Evolutionary conservation across 2,797 vertebrate genomes (phyloP).

Genomic region (Amniataba percoides): DNA sequence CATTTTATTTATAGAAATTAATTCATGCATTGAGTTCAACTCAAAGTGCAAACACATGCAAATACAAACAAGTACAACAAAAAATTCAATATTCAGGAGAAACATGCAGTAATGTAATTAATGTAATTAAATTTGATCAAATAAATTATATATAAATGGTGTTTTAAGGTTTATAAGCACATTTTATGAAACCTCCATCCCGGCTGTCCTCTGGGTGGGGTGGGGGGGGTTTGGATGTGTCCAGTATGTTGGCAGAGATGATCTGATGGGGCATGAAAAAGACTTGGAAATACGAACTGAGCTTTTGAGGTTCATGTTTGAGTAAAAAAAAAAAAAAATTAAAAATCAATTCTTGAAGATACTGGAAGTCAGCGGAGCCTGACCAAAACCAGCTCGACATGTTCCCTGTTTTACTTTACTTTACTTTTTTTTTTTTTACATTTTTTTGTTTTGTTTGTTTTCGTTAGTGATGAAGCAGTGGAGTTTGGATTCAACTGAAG

Average conservation of each 20-base stretch:
- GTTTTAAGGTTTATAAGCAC: neutral
- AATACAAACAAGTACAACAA: neutral
- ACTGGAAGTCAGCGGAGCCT: slow-evolving; percentile 2
- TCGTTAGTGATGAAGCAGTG: neutral
- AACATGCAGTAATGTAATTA: neutral
- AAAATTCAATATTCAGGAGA: neutral
- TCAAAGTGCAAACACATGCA: neutral
- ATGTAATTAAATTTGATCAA: neutral
- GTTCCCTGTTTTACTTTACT: neutral
- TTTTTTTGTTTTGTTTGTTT: slow-evolving; percentile 34
- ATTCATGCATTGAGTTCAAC: neutral
- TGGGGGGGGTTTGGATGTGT: neutral
- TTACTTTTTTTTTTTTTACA: too few species aligned
- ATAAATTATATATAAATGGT: neutral
- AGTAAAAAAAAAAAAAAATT: neutral
- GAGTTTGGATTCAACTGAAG: slow-evolving; percentile 26
- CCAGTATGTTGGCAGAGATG: neutral
- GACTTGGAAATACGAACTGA: slow-evolving; percentile 9
- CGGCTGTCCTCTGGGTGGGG: neutral
- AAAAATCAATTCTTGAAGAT: slow-evolving; percentile 14
- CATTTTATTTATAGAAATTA: slow-evolving; percentile 11
- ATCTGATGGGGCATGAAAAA: slow-evolving; percentile 22
- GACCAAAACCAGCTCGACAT: slow-evolving; percentile 13
- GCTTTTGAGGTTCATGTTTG: neutral
- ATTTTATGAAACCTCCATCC: neutral